Evolutionary conservation across 2,113 vertebrate genomes (phyloP).

Genomic region (Capreolus pygargus): DNA sequence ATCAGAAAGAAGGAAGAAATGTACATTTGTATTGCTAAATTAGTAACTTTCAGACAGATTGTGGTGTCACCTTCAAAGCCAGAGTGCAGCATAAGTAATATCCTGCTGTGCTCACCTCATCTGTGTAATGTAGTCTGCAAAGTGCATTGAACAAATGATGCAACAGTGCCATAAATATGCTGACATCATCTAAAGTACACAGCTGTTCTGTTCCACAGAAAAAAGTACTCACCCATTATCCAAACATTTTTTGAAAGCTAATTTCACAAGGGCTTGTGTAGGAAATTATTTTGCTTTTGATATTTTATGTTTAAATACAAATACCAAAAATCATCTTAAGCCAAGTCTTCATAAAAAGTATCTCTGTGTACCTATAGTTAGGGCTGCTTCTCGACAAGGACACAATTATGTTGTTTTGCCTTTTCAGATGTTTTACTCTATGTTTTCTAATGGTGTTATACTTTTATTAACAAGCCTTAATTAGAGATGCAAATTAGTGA

Average conservation of each 20-base stretch:
- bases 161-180: slow-evolving; percentile 18
- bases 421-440: not conserved
- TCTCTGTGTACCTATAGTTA: not conserved
- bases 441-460: not conserved
- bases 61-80: slow-evolving; percentile 10
- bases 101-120: not conserved
- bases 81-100: slow-evolving; percentile 20
- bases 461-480: not conserved
- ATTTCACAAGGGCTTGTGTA: not conserved
- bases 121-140: not conserved
- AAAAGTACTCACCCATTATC: not conserved
- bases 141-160: slow-evolving; percentile 12
- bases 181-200: slow-evolving; percentile 28
- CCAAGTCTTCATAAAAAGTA: not conserved
- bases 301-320: not conserved
- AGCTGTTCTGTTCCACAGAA: not conserved
- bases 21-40: not conserved
- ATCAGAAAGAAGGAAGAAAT: not conserved
- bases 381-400: not conserved
- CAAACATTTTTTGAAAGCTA: not conserved
- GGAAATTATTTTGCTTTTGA: not conserved
- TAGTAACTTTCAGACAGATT: slow-evolving; percentile 14
- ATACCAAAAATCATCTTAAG: not conserved
- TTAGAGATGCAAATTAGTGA: not conserved
- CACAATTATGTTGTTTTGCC: not conserved